Conservation (phyloP, 1,140 invertebrate genomes). For the Platyscapa corneri region DNA sequence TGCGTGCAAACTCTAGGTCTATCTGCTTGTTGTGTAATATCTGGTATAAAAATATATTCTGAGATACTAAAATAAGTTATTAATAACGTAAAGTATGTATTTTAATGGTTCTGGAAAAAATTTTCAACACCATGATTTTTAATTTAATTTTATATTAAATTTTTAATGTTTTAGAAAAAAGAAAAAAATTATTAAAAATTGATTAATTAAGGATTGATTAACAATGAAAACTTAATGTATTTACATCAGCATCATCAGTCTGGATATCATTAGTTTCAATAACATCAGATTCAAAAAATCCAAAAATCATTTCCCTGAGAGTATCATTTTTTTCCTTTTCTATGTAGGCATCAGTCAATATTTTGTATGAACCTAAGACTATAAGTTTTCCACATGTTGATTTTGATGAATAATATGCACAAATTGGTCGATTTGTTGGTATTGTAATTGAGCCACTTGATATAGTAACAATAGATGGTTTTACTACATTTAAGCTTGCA, state of each 20-base stretch:
- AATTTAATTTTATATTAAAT: too few relatives aligned
- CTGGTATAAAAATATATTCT: slow-evolving; percentile 94
- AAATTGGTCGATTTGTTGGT: slow-evolving; percentile 93
- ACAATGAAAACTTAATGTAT: slow-evolving; percentile 44
- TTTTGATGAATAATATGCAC: slow-evolving; percentile 85
- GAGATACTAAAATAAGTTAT: too few relatives aligned
- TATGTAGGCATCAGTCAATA: slow-evolving; percentile 89
- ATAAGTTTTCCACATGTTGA: slow-evolving; percentile 81
- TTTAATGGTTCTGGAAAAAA: too few relatives aligned
- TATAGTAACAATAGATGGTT: slow-evolving; percentile 89
- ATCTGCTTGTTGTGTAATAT: slow-evolving; percentile 88
- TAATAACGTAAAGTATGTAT: too few relatives aligned
- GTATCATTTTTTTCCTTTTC: slow-evolving; percentile 96
- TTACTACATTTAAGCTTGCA: slow-evolving; percentile 94
- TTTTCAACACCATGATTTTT: too few relatives aligned
- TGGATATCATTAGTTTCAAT: slow-evolving; percentile 81
- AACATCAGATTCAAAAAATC: slow-evolving; percentile 84
- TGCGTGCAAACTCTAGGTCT: slow-evolving; percentile 89
- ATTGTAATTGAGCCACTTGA: slow-evolving; percentile 95
- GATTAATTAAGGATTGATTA: too few relatives aligned
- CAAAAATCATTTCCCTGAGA: slow-evolving; percentile 91
- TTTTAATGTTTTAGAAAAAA: too few relatives aligned
- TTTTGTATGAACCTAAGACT: slow-evolving; percentile 86
- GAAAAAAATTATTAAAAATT: too few relatives aligned
- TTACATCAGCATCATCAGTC: slow-evolving; percentile 93